Conservation (phyloP, 2,888 invertebrate genomes). For the Chalcosyrphus nemorum region DNA sequence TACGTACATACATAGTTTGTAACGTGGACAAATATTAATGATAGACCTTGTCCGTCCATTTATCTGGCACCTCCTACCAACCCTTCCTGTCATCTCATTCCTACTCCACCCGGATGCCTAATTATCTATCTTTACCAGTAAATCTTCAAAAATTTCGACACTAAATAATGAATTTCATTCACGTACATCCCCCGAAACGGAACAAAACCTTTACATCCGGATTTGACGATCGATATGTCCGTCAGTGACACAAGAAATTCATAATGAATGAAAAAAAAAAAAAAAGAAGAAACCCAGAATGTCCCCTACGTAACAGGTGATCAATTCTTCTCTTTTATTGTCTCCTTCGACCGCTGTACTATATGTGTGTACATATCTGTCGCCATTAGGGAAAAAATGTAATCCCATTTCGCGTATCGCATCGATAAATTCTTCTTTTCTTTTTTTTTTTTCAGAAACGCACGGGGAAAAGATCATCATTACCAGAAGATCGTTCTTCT, state of each 20-base stretch:
- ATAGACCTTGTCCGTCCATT: no score
- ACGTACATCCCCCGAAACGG: slow-evolving; percentile 40
- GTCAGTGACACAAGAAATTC: slow-evolving; percentile 33
- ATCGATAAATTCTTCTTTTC: slow-evolving; percentile 18
- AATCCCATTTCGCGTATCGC: slow-evolving; percentile 53
- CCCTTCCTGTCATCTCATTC: background rate
- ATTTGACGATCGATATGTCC: slow-evolving; percentile 41
- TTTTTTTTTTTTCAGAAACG: background rate
- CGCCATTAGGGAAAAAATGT: slow-evolving; percentile 11
- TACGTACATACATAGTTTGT: no score
- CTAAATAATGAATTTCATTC: slow-evolving; percentile 33
- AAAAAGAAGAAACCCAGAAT: background rate
- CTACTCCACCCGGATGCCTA: background rate
- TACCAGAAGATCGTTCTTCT: background rate
- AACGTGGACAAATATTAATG: no score
- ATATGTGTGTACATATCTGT: no score
- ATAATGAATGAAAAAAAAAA: slow-evolving; percentile 8
- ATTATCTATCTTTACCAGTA: background rate
- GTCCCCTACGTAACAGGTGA: slow-evolving; percentile 18
- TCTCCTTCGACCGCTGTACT: background rate
- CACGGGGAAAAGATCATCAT: slow-evolving; percentile 3
- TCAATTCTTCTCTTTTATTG: slow-evolving; percentile 15
- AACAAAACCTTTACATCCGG: slow-evolving; percentile 66
- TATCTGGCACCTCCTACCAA: no score
- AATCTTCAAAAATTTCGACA: slow-evolving; percentile 1